Evolutionary conservation across 2,888 invertebrate genomes (phyloP), one percentile per base, ranked within the genome.

Genomic region (Erpobdella octoculata): DNA sequence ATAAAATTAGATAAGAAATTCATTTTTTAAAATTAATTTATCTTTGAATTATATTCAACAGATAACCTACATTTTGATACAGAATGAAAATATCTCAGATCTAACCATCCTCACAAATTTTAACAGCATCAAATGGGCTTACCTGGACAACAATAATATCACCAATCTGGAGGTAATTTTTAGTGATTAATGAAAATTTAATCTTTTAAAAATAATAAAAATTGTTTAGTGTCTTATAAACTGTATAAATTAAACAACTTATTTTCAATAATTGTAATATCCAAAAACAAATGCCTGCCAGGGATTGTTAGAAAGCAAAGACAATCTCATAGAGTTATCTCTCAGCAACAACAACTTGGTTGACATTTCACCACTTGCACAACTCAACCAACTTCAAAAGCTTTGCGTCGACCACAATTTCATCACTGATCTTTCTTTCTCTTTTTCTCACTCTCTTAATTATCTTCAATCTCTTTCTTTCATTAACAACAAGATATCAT

Each of bases 61-160:
- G 53, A 15, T 53, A 8, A 53, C 53, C 53, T 53, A 8, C 53
- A 53, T 53, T 28, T 25, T 4, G 28, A 8, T 6, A 53, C 21
- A 21, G 21, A 53, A 53, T 53, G 53, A 28, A 53, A 53, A 25
- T 25, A 8, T 53, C 2, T 25, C 28, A 28, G 53, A 53, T 28
- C 53, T 53, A 21, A 53, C 81, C 4, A 81, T 81, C 68, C 73
- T 83, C 58, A 82, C 82, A 18, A 76, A 79, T 68, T 75, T 83
- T 70, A 80, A 79, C 41, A 81, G 81, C 72, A 76, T 83, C 33
- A 76, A 76, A 70, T 83, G 79, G 79, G 81, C 80, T n/a, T 81
- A 82, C 31, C 82, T 83, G 75, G 79, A 81, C 71, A 78, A 81
- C 73, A 83, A 83, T 76, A 80, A 82, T 74, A 79, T 83, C 70